Evolutionary conservation across 2,797 vertebrate species (phyloP).

Genomic region (Vespertilio murinus): DNA sequence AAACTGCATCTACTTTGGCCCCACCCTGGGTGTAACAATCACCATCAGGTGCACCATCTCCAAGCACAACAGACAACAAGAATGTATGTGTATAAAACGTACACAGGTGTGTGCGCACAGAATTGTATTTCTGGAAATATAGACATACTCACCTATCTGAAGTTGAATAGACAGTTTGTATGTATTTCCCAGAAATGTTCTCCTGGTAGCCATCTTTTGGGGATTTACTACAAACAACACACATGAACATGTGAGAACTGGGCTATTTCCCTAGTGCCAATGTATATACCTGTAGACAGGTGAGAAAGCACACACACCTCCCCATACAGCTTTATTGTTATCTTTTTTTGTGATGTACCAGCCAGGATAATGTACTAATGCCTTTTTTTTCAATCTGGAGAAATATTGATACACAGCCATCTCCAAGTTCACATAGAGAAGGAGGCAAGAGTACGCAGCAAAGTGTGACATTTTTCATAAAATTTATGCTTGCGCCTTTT

Average conservation of each 20-base stretch:
- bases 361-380: neutral
- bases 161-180: constrained; percentile 88
- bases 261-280: neutral
- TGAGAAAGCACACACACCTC: neutral
- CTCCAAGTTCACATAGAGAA: neutral
- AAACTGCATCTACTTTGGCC: neutral
- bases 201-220: constrained; percentile 78
- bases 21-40: neutral
- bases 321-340: neutral
- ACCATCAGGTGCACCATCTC: neutral
- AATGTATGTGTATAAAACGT: neutral
- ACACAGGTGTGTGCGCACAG: neutral
- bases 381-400: neutral
- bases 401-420: neutral
- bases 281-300: neutral
- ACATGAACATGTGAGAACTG: neutral
- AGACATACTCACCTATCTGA: constrained; percentile 88
- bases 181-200: constrained; percentile 83
- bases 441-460: neutral
- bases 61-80: neutral
- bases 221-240: constrained; percentile 78
- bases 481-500: neutral
- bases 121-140: neutral
- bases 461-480: neutral
- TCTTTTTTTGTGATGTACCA: neutral